These are phyloP conservation scores for Epistrophella euchroma DNA, from an alignment of 2,888 invertebrate genomes.

Conservation along the genomic window DNA sequence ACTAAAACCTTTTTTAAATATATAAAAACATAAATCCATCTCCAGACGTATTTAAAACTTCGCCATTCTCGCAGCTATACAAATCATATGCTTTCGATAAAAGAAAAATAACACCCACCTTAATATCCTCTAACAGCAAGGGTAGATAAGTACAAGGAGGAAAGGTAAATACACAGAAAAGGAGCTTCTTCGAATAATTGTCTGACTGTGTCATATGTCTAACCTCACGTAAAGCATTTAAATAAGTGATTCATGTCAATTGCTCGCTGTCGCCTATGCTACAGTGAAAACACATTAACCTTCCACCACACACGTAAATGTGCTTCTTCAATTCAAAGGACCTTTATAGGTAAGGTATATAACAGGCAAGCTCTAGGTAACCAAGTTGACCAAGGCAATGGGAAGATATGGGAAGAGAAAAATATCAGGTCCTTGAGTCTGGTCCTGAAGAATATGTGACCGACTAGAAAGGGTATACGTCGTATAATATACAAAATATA, in stretches of 20 bases:
- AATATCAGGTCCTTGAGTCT: background rate
- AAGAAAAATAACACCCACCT: background rate
- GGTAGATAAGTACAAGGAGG: background rate
- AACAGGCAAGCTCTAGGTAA: background rate
- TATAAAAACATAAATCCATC: background rate
- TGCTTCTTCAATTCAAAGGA: constrained; percentile 2
- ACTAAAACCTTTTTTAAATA: background rate
- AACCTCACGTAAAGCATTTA: constrained; percentile 70
- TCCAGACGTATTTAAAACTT: background rate
- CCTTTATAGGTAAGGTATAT: background rate
- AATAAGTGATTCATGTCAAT: constrained; percentile 75
- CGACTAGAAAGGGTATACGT: background rate
- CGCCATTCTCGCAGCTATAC: background rate
- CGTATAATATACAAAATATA: background rate
- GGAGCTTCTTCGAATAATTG: background rate
- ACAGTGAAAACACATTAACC: constrained; percentile 19
- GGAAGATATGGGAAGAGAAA: background rate
- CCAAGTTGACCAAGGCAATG: constrained; percentile 11
- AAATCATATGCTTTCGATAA: no score
- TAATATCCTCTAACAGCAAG: background rate
- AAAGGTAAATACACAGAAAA: background rate
- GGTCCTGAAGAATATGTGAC: background rate
- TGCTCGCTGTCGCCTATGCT: constrained; percentile 62
- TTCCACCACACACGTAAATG: background rate
- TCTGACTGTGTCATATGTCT: background rate